Evolutionary conservation across 2,888 invertebrate species (phyloP).

Genomic region (Dione vanillae): DNA sequence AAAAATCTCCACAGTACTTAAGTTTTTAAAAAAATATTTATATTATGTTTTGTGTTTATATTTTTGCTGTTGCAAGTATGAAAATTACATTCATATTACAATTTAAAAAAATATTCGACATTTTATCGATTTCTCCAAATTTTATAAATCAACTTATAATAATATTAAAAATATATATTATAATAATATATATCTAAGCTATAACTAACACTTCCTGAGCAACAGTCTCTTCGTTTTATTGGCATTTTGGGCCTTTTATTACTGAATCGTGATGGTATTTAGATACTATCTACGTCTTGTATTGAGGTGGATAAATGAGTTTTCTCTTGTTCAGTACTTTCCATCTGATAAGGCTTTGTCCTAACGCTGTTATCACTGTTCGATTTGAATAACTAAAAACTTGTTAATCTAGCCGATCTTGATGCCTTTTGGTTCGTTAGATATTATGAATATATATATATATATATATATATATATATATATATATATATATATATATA

Average conservation of each 20-base stretch:
- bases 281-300: conserved; percentile 72
- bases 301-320: conserved; percentile 79
- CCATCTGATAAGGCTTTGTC: conserved; percentile 50
- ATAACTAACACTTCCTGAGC: conserved; percentile 41
- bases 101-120: too few relatives aligned
- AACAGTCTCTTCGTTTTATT: conserved; percentile 52
- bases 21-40: too few relatives aligned
- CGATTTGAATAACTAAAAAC: conserved; percentile 47
- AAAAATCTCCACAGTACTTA: not conserved
- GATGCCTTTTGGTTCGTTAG: conserved; percentile 11
- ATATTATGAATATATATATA: not conserved
- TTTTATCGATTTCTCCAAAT: too few relatives aligned
- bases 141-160: too few relatives aligned
- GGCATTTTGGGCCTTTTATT: conserved; percentile 74
- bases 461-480: too few relatives aligned
- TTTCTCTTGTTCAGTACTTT: conserved; percentile 58
- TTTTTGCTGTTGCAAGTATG: too few relatives aligned
- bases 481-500: too few relatives aligned
- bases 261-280: conserved; percentile 72
- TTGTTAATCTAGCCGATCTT: conserved; percentile 28
- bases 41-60: too few relatives aligned
- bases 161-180: too few relatives aligned
- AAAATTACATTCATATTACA: too few relatives aligned
- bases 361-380: conserved; percentile 36
- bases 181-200: too few relatives aligned